Percentiles rank a stretch among this genome's conserved stretches.
Conservation (phyloP, 2,888 invertebrate species). For the Cecidostiba fungosa region DNA sequence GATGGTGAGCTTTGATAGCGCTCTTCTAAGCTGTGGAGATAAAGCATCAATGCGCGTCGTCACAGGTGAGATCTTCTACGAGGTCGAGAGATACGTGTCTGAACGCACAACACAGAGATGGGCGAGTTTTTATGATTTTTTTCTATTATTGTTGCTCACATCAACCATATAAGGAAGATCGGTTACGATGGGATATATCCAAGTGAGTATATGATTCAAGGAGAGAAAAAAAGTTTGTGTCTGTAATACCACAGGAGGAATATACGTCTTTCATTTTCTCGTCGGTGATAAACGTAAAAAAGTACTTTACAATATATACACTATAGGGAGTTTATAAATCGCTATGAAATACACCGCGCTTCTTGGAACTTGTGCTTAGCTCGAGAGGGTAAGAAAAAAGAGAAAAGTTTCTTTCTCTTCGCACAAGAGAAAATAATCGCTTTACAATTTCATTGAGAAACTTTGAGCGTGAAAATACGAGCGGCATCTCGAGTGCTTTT, state of each 20-base stretch:
- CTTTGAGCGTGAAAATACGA: neutral
- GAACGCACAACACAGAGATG: too few species aligned
- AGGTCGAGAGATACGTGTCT: too few species aligned
- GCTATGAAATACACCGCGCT: neutral
- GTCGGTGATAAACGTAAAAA: neutral
- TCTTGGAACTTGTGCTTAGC: slow-evolving; percentile 13
- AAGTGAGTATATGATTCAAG: too few species aligned
- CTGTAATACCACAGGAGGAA: neutral
- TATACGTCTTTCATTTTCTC: neutral
- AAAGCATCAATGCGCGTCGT: too few species aligned
- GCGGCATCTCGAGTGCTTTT: neutral
- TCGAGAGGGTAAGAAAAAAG: neutral
- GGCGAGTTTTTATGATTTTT: too few species aligned
- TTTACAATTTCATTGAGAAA: slow-evolving; percentile 16
- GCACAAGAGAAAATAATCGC: neutral
- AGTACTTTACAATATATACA: neutral
- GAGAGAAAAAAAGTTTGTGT: too few species aligned
- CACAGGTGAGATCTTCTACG: too few species aligned
- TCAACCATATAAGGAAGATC: too few species aligned
- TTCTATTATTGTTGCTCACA: too few species aligned
- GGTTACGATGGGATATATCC: too few species aligned
- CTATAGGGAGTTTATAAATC: slow-evolving; percentile 3
- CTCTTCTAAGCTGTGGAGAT: too few species aligned
- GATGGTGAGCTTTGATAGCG: too few species aligned
- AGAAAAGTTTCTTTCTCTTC: neutral